Conservation (phyloP, 2,797 vertebrate species). For the Pipistrellus kuhlii region DNA sequence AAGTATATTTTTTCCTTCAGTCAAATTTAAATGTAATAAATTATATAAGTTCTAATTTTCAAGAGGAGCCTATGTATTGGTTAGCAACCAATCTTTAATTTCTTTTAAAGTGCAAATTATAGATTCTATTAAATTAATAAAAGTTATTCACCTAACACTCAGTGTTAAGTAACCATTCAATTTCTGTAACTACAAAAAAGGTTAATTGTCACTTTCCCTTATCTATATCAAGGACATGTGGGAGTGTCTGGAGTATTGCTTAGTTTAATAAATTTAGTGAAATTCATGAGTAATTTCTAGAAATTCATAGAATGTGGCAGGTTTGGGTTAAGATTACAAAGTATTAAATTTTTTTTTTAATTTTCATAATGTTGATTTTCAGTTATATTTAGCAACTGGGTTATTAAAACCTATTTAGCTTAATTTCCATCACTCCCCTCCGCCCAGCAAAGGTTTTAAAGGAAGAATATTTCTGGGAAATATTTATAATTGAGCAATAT, state of each 20-base stretch:
- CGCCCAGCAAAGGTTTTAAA: not conserved
- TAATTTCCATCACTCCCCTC: not conserved
- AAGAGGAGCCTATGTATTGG: not conserved
- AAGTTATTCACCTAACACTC: not conserved
- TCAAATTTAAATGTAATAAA: constrained; percentile 10
- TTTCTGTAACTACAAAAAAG: not conserved
- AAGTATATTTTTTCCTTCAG: not conserved
- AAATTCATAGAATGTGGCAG: not conserved
- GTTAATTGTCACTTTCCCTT: not conserved
- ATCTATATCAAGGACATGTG: not conserved
- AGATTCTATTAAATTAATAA: not conserved
- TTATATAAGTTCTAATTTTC: not conserved
- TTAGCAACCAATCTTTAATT: not conserved
- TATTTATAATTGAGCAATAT: not conserved
- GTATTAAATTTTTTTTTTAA: not conserved
- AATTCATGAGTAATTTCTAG: not conserved
- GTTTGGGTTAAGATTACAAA: not conserved
- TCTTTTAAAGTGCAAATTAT: constrained; percentile 25
- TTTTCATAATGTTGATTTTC: not conserved
- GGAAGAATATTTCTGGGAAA: not conserved
- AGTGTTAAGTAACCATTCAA: not conserved
- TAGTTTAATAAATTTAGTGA: not conserved
- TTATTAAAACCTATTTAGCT: not conserved
- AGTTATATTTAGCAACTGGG: not conserved
- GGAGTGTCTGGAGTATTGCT: not conserved